Evolutionary conservation across 2,797 vertebrate species (phyloP), one percentile per base, ranked within the genome.

Genomic region (Periparus ater): DNA sequence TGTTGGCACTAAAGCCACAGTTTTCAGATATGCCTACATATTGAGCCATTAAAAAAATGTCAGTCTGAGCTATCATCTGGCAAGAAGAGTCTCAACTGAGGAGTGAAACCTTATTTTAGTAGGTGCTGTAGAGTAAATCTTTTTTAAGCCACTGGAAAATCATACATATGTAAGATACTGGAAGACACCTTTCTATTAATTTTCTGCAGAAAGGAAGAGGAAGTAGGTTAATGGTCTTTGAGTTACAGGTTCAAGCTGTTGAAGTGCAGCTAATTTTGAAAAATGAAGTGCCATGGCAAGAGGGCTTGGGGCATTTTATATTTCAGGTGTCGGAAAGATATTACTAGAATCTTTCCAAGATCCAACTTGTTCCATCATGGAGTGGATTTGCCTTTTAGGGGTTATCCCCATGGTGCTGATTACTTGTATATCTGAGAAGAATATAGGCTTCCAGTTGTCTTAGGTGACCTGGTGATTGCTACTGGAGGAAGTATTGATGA

Each of bases 81-180:
- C 93, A 96, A 90, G 48, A 65, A 92, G 48, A 93, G 32, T 85
- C 55, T 95, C 74, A 87, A 8, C 30, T 88, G 86, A 82, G 88
- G 85, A 85, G 60, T 83, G 71, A 89, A 93, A 86, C 85, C 91
- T 91, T 94, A 89, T 93, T 97, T 96, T 88, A 92, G 74, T 40
- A 82, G 57, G 17, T 88, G 29, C 32, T 53, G 76, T 78, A 75
- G 55, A 88, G 55, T 74, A 85, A 95, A 78, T 80, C 11, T 34
- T 94, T 53, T 93, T 93, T 68, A 92, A 92, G 44, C 9, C 74
- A 60, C 38, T 88, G 83, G 47, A 89, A 73, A 95, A 65, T 38
- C 38, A 34, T 63, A 58, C 18, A 45, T 18, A 17, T 62, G 18
- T 73, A 70, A 80, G 50, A 62, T 47, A 47, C 13, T 73, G 27